Evolutionary conservation across 2,113 vertebrate genomes (phyloP).

Genomic region (Puntigrus tetrazona): DNA sequence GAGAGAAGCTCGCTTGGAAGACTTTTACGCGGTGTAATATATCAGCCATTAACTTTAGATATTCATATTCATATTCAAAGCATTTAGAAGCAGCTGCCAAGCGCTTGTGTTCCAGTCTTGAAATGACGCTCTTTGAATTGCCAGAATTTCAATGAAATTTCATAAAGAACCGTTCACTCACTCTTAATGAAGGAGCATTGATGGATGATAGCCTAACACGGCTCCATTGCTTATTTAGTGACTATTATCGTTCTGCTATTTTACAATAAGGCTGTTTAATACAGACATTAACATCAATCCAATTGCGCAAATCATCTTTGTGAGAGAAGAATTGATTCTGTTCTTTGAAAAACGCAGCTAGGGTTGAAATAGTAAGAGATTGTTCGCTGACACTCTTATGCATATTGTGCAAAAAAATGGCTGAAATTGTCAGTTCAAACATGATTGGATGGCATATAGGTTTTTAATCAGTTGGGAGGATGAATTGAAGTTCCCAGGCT

Average conservation of each 20-base stretch:
- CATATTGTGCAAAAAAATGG: not conserved
- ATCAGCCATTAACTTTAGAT: constrained; percentile 1
- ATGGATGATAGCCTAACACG: not conserved
- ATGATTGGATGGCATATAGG: not conserved
- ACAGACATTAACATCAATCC: not conserved
- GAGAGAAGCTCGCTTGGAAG: not conserved
- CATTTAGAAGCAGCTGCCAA: not conserved
- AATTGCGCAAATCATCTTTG: not conserved
- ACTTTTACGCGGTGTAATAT: constrained; percentile 15
- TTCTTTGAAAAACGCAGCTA: not conserved
- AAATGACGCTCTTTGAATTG: constrained; percentile 5
- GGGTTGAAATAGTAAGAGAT: not conserved
- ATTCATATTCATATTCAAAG: constrained; percentile 11
- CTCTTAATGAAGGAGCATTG: not conserved
- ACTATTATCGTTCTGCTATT: not conserved
- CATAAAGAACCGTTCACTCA: not conserved
- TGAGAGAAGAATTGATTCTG: not conserved
- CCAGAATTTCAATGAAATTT: not conserved
- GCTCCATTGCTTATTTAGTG: not conserved
- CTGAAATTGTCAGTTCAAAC: not conserved
- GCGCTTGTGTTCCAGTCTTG: not conserved
- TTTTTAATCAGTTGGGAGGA: not conserved
- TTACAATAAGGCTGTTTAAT: not conserved
- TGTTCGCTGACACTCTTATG: not conserved
- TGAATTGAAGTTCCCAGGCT: not conserved